These are phyloP conservation scores for Empis livida DNA, from an alignment of 2,888 invertebrate genomes.

Conservation along the genomic window DNA sequence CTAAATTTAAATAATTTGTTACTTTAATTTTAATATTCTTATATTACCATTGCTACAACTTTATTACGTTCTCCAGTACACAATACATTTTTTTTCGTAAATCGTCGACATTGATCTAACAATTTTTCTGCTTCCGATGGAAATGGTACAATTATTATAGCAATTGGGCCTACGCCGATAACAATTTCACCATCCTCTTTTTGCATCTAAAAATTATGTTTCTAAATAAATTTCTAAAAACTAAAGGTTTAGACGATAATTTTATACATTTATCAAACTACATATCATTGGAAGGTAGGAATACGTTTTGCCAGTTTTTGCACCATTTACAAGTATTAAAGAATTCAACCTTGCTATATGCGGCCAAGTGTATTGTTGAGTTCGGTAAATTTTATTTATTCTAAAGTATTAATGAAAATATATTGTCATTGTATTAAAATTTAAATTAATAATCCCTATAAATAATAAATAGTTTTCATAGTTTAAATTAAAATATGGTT, in stretches of 20 bases:
- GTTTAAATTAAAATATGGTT: too few relatives aligned
- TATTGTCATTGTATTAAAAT: too few relatives aligned
- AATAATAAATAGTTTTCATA: too few relatives aligned
- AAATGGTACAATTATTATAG: conserved; percentile 52
- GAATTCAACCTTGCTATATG: conserved; percentile 51
- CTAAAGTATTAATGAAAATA: too few relatives aligned
- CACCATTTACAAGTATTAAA: conserved; percentile 47
- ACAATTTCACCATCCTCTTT: conserved; percentile 21
- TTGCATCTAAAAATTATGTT: conserved; percentile 24
- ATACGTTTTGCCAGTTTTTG: conserved; percentile 53
- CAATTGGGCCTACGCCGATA: conserved; percentile 45
- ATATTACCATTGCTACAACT: not conserved
- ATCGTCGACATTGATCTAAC: conserved; percentile 33
- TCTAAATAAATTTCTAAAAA: too few relatives aligned
- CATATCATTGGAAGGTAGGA: conserved; percentile 56
- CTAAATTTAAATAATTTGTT: not conserved
- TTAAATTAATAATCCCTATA: too few relatives aligned
- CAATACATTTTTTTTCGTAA: conserved; percentile 15
- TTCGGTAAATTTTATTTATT: conserved; percentile 16
- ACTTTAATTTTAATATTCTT: not conserved
- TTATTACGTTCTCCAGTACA: not conserved
- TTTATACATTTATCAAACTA: conserved; percentile 38
- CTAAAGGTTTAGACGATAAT: not conserved
- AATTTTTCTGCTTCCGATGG: conserved; percentile 42
- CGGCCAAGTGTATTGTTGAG: conserved; percentile 61